These are phyloP conservation scores for Cyprinella venusta DNA, from an alignment of 2,797 vertebrate species.

Conservation along the genomic window DNA sequence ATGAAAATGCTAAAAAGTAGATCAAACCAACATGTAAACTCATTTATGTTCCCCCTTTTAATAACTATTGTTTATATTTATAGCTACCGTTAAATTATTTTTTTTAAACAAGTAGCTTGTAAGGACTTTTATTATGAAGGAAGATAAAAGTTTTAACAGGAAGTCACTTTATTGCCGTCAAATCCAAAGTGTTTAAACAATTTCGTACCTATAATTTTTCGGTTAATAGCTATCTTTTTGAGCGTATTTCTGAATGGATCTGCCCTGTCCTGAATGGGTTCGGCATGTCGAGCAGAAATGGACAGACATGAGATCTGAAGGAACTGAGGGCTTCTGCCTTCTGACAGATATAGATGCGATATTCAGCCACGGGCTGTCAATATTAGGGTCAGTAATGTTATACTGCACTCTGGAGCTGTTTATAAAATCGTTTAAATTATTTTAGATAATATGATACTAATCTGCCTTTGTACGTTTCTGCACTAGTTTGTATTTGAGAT, in stretches of 20 bases:
- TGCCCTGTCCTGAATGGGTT: slow-evolving; percentile 74
- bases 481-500: not conserved
- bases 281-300: slow-evolving; percentile 74
- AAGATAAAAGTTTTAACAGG: slow-evolving; percentile 12
- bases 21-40: not conserved
- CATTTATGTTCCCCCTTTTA: not conserved
- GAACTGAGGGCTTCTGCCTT: slow-evolving; percentile 64
- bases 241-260: slow-evolving; percentile 68
- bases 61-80: not conserved
- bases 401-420: not conserved
- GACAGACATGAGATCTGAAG: slow-evolving; percentile 62
- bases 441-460: not conserved
- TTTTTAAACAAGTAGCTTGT: not conserved
- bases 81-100: not conserved
- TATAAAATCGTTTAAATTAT: not conserved
- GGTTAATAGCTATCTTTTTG: not conserved
- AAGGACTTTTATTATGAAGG: slow-evolving; percentile 46
- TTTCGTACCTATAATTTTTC: not conserved
- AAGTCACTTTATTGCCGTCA: slow-evolving; percentile 3
- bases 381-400: slow-evolving; percentile 69
- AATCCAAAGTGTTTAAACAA: not conserved
- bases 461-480: not conserved
- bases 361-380: slow-evolving; percentile 66
- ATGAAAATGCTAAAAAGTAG: not conserved
- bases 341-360: slow-evolving; percentile 71